Percentiles rank a stretch among this genome's conserved stretches.
Conservation (phyloP, 2,797 vertebrate species). For the Rhinophrynus dorsalis region DNA sequence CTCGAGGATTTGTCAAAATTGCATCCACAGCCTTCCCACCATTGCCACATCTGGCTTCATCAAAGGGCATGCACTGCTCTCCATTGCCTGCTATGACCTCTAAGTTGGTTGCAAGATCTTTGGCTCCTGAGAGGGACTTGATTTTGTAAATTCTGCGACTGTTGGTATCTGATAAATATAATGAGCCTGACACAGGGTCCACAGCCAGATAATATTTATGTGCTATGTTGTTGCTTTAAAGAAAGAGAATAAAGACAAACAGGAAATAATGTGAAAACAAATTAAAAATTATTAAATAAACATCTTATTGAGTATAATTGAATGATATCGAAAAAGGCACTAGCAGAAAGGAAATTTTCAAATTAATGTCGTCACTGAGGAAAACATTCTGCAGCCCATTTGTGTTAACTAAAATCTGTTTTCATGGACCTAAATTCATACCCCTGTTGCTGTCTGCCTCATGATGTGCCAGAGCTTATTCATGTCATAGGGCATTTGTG, state of each 20-base stretch:
- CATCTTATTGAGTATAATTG: too few species aligned
- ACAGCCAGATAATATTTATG: conserved; percentile 98
- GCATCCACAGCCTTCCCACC: conserved; percentile 96
- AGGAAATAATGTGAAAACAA: conserved; percentile 39
- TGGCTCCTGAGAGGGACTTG: conserved; percentile 82
- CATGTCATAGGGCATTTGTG: too few species aligned
- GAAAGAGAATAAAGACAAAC: conserved; percentile 52
- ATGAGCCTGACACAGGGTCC: conserved; percentile 90
- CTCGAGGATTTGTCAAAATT: conserved; percentile 97
- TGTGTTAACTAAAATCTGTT: too few species aligned
- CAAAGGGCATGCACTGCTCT: conserved; percentile 93
- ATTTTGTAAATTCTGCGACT: conserved; percentile 90
- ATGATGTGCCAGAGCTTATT: too few species aligned
- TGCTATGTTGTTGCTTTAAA: conserved; percentile 92
- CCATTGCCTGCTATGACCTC: conserved; percentile 94
- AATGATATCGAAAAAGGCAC: too few species aligned
- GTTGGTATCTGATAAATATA: conserved; percentile 96
- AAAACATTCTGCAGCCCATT: too few species aligned
- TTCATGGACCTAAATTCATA: too few species aligned
- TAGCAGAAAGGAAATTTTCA: too few species aligned
- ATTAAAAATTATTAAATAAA: background rate
- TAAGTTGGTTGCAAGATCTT: conserved; percentile 87
- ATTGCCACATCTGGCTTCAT: conserved; percentile 92
- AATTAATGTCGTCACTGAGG: too few species aligned
- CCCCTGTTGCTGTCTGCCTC: too few species aligned